Conservation (phyloP, 2,113 vertebrate species). For the Ciconia boyciana region DNA sequence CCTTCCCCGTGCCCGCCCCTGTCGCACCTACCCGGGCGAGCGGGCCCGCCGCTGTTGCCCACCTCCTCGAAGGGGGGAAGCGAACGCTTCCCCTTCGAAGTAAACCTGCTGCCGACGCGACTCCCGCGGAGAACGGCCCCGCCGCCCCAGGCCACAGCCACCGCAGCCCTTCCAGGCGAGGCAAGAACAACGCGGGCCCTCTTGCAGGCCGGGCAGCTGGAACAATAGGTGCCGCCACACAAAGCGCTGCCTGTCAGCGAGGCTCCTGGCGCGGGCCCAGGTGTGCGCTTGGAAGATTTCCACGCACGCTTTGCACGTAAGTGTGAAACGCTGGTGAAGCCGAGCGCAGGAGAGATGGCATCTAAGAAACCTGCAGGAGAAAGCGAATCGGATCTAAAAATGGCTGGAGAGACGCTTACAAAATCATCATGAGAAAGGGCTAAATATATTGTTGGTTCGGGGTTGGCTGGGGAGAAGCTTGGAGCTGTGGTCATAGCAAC, state of each 20-base stretch:
- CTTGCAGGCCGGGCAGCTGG: not conserved
- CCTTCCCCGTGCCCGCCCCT: accelerated
- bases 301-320: accelerated
- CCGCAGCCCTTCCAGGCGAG: not conserved
- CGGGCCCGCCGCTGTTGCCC: not conserved
- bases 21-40: no score
- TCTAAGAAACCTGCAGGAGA: not conserved
- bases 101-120: not conserved
- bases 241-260: not conserved
- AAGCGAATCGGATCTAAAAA: not conserved
- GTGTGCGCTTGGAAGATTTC: accelerated
- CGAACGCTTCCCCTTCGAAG: not conserved
- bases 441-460: not conserved
- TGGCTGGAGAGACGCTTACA: not conserved
- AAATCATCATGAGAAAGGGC: not conserved
- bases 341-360: accelerated
- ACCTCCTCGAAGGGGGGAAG: no score
- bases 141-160: not conserved
- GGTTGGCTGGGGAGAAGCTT: not conserved
- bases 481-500: not conserved
- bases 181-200: accelerated
- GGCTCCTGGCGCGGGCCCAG: not conserved
- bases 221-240: not conserved
- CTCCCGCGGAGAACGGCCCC: not conserved
- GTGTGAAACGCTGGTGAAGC: accelerated